A percentile compares a stretch with the other conserved stretches of the same genome.
Conservation (phyloP, 2,113 vertebrate species). For the Blennius ocellaris region DNA sequence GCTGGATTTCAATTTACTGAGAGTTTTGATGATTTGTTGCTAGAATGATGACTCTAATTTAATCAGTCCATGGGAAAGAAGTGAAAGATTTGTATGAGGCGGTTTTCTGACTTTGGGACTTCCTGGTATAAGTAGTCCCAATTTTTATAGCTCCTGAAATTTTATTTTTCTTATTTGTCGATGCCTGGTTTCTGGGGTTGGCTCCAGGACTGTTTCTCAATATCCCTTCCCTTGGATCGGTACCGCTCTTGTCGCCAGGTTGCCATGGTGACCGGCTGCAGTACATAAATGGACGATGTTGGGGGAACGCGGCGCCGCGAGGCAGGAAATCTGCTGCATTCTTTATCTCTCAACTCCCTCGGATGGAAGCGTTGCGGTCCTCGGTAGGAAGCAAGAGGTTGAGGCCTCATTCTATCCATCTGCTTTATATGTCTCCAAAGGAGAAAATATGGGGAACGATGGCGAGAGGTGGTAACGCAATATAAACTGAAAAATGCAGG, state of each 20-base stretch:
- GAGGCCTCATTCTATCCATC: too few relatives aligned
- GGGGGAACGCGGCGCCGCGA: constrained; percentile 54
- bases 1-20: not conserved
- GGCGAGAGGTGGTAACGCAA: too few relatives aligned
- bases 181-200: not conserved
- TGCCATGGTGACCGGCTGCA: constrained; percentile 67
- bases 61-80: constrained; percentile 46
- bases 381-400: constrained; percentile 16
- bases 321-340: constrained; percentile 74
- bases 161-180: too few relatives aligned
- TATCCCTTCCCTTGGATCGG: constrained; percentile 43
- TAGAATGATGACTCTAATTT: constrained; percentile 28
- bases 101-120: not conserved
- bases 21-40: not conserved
- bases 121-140: constrained; percentile 1
- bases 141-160: too few relatives aligned
- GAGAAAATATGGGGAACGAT: too few relatives aligned
- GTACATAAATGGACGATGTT: constrained; percentile 75
- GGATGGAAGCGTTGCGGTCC: constrained; percentile 41
- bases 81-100: constrained; percentile 17
- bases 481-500: too few relatives aligned
- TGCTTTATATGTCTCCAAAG: too few relatives aligned
- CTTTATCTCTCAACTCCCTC: constrained; percentile 69
- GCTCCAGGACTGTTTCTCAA: constrained; percentile 24
- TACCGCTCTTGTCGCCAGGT: constrained; percentile 67